phyloP scores from a whole-genome alignment of 2,888 invertebrate genomes.

The Cenopis cana region DNA sequence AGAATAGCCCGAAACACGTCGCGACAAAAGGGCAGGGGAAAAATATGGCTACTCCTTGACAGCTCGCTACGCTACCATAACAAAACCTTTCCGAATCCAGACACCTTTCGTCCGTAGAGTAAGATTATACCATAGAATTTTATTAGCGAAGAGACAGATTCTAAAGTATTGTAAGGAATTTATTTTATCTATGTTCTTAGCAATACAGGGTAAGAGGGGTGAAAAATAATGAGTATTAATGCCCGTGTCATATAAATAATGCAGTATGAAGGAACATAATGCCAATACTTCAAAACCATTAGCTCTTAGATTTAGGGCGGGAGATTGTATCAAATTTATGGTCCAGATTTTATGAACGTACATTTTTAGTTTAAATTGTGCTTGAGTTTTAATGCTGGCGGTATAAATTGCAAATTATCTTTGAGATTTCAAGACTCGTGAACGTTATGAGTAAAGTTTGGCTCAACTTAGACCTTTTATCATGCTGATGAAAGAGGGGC shows the following conservation, averaged over 20 bases:
- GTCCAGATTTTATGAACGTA: slow-evolving; percentile 37
- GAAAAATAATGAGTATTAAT: slow-evolving; percentile 62
- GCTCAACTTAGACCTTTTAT: slow-evolving; percentile 4
- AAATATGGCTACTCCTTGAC: slow-evolving; percentile 53
- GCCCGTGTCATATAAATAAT: slow-evolving; percentile 68
- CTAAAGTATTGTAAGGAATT: background rate
- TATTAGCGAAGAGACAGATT: slow-evolving; percentile 1
- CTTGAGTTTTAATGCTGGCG: slow-evolving; percentile 32
- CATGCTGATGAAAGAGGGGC: slow-evolving; percentile 2
- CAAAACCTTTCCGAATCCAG: slow-evolving; percentile 46
- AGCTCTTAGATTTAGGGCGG: slow-evolving; percentile 49
- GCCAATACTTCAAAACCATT: slow-evolving; percentile 74
- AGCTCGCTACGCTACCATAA: slow-evolving; percentile 63
- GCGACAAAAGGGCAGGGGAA: slow-evolving; percentile 54
- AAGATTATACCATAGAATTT: slow-evolving; percentile 28
- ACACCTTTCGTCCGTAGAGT: slow-evolving; percentile 51
- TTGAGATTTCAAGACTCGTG: slow-evolving; percentile 4
- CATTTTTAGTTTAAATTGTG: slow-evolving; percentile 34
- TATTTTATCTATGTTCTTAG: slow-evolving; percentile 48
- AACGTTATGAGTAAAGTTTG: slow-evolving; percentile 29
- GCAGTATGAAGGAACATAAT: slow-evolving; percentile 61
- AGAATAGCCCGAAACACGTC: slow-evolving; percentile 58
- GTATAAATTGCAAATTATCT: slow-evolving; percentile 32
- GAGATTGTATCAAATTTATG: slow-evolving; percentile 40
- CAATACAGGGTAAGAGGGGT: slow-evolving; percentile 48